Evolutionary conservation across 35 echinoderm and acorn worm species (phyloP), one percentile per base, ranked within the genome.

Genomic region (Holothuria glaberrima): DNA sequence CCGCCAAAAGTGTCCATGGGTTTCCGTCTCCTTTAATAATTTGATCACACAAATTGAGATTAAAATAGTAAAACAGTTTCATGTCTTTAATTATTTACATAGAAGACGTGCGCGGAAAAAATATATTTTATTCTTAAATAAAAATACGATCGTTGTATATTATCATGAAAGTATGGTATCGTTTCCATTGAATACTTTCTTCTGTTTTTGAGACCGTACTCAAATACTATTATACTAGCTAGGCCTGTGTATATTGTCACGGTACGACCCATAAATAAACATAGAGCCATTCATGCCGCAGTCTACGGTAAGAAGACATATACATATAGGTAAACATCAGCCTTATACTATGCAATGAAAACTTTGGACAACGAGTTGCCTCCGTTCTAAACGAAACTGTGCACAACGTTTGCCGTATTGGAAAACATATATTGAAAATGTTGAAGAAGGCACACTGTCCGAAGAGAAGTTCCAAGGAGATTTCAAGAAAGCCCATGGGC

Each of bases 311-410:
- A n/a, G n/a, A n/a, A n/a, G n/a, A n/a, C n/a, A n/a, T n/a, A n/a
- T n/a, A n/a, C n/a, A n/a, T n/a, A n/a, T n/a, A n/a, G n/a, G n/a
- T n/a, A n/a, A n/a, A n/a, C n/a, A n/a, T n/a, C n/a, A n/a, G n/a
- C n/a, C n/a, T n/a, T n/a, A n/a, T n/a, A n/a, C n/a, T n/a, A n/a
- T 69, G 12, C 20, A n/a, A n/a, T 21, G 66, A 12, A 69, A 69
- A 25, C 25, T 69, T 69, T 28, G 66, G 66, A 19, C 66, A 69
- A 30, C 66, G 66, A 22, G 25, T 69, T 69, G 66, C 66, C 18
- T 22, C 18, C 18, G 32, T 69, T 12, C 66, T 69, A 17, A 69
- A 69, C 66, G 66, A 69, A 69, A 69, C 66, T 69, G 66, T 22
- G 66, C n/a, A 69, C 25, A 69, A 25, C 18, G 25, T 69, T 22